A percentile compares a stretch with the other conserved stretches of the same genome.
These are phyloP conservation scores for Trypoxylon attenuatum DNA, from an alignment of 2,888 invertebrate species.

Conservation along the genomic window DNA sequence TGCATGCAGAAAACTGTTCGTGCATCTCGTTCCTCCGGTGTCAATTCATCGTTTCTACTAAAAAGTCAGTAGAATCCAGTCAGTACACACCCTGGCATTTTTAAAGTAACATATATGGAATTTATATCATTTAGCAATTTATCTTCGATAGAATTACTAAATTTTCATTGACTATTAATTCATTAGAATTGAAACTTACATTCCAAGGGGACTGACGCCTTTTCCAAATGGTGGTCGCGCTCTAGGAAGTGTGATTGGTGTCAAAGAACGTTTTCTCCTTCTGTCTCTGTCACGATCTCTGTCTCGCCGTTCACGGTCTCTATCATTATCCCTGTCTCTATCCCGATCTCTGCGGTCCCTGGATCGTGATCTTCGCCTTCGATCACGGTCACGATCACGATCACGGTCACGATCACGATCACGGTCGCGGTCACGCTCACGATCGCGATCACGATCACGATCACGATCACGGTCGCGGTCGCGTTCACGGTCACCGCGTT, in stretches of 20 bases:
- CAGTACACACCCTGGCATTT: too few species aligned
- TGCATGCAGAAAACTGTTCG: conserved; percentile 99
- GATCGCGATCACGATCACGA: conserved; percentile 66
- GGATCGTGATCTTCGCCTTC: conserved; percentile 52
- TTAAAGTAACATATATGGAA: neutral
- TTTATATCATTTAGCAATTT: neutral
- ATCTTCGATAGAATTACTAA: too few species aligned
- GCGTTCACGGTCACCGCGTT: too few species aligned
- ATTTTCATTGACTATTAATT: too few species aligned
- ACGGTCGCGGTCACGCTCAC: conserved; percentile 55
- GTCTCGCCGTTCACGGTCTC: conserved; percentile 60
- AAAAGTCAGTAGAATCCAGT: too few species aligned
- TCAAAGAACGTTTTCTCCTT: conserved; percentile 73
- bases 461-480: conserved; percentile 60
- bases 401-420: conserved; percentile 72
- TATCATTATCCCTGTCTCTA: conserved; percentile 51
- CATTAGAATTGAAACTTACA: too few species aligned
- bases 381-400: conserved; percentile 76
- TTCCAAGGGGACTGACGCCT: conserved; percentile 72
- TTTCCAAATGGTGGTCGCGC: conserved; percentile 74
- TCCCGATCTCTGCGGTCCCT: conserved; percentile 56
- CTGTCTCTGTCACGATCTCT: conserved; percentile 72
- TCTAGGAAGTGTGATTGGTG: conserved; percentile 72
- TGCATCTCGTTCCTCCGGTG: conserved; percentile 98
- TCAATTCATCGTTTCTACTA: conserved; percentile 79